These are phyloP conservation scores for Anabacerthia variegaticeps DNA, from an alignment of 2,797 vertebrate genomes.

Conservation along the genomic window DNA sequence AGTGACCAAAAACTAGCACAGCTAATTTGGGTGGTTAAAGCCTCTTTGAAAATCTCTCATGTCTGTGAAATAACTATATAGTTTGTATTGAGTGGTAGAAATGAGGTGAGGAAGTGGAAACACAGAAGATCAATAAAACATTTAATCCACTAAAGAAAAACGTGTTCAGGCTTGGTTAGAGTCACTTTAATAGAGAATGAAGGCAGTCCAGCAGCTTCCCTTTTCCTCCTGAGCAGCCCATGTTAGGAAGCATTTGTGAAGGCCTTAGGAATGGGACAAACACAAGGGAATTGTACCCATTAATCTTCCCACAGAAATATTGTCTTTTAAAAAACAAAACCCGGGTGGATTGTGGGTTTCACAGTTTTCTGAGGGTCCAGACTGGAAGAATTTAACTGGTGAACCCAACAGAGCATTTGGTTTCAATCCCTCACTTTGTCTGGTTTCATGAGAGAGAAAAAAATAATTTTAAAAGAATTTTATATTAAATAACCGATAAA, in stretches of 20 bases:
- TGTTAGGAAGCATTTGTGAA: background rate
- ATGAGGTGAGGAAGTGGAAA: background rate
- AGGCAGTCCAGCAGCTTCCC: background rate
- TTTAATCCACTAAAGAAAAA: slow-evolving; percentile 5
- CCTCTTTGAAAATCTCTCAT: background rate
- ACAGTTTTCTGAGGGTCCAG: background rate
- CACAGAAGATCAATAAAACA: background rate
- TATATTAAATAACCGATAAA: background rate
- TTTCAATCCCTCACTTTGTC: background rate
- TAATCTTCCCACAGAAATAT: background rate
- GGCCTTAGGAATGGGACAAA: background rate
- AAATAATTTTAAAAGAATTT: background rate
- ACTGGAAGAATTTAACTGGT: background rate
- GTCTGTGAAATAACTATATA: background rate
- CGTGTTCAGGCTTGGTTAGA: background rate
- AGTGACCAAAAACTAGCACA: background rate
- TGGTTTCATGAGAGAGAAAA: background rate
- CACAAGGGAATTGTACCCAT: background rate
- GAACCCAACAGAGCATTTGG: background rate
- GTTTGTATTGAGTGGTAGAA: background rate
- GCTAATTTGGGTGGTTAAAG: background rate
- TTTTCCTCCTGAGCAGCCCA: background rate
- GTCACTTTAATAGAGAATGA: background rate
- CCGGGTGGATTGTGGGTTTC: background rate
- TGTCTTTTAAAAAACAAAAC: background rate